Percentiles rank a stretch among this genome's conserved stretches.
These are phyloP conservation scores for Dendronephthya gigantea DNA, from an alignment of 64 coral and sea anemone species.

Conservation along the genomic window DNA sequence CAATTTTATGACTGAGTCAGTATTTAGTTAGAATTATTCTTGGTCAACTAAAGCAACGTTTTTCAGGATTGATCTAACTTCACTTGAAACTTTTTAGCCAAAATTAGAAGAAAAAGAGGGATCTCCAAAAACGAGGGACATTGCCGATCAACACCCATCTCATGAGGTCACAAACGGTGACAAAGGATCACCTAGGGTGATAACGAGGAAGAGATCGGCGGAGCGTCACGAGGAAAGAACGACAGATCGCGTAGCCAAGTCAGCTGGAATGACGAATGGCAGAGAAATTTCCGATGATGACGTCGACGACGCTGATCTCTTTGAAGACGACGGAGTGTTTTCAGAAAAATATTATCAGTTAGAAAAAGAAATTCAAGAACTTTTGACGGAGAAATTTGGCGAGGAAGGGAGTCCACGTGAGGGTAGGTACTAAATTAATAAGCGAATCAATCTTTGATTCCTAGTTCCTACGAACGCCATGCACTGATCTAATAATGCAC, in stretches of 20 bases:
- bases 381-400: not conserved
- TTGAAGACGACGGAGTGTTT: not conserved
- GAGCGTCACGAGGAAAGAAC: not conserved
- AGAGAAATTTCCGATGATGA: not conserved
- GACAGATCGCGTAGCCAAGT: not conserved
- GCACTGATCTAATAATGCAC: too few relatives aligned
- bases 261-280: not conserved
- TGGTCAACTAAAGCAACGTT: too few relatives aligned
- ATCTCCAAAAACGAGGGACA: not conserved
- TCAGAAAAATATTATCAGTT: not conserved
- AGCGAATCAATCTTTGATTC: too few relatives aligned
- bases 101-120: too few relatives aligned
- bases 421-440: not conserved
- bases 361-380: not conserved
- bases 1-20: too few relatives aligned
- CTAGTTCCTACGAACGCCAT: too few relatives aligned
- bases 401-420: not conserved
- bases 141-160: not conserved
- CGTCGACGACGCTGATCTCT: not conserved
- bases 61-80: too few relatives aligned
- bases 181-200: not conserved
- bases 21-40: too few relatives aligned
- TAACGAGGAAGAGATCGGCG: not conserved
- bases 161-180: not conserved
- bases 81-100: too few relatives aligned